Conservation (phyloP, 2,888 invertebrate species). For the Prenolepis imparis region DNA sequence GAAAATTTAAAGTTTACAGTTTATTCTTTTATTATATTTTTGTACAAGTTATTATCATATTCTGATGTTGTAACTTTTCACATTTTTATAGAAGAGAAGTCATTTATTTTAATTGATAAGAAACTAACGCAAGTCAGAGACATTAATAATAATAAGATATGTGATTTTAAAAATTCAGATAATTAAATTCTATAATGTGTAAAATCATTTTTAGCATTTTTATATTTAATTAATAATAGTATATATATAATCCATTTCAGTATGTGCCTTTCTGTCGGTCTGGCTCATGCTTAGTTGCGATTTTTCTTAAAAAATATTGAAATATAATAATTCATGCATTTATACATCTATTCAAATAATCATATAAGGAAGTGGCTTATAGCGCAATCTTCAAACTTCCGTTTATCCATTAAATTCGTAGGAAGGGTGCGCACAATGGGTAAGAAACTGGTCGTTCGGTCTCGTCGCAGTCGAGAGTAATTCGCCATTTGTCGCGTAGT, state of each 20-base stretch:
- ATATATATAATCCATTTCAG: conserved; percentile 68
- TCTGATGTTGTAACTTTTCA: conserved; percentile 7
- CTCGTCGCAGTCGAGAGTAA: conserved; percentile 65
- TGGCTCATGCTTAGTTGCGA: conserved; percentile 59
- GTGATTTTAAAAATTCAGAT: conserved; percentile 69
- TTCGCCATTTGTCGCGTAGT: conserved; percentile 76
- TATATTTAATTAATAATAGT: no score
- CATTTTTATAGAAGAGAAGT: conserved; percentile 23
- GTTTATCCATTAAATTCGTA: conserved; percentile 54
- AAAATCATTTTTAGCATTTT: no score
- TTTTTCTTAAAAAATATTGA: background rate
- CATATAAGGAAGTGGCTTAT: background rate
- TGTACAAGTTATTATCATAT: no score
- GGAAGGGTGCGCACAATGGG: conserved; percentile 61
- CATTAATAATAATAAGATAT: conserved; percentile 46
- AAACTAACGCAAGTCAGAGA: conserved; percentile 24
- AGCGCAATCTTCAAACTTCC: conserved; percentile 29
- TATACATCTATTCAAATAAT: background rate
- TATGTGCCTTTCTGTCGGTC: conserved; percentile 68
- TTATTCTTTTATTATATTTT: no score
- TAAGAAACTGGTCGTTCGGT: conserved; percentile 70
- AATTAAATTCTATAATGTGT: no score
- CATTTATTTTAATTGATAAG: conserved; percentile 64
- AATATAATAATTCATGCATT: background rate
- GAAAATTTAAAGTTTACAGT: background rate